Base-by-base conservation (phyloP, 2,888 invertebrate genomes). In the Monopis laevigella region DNA sequence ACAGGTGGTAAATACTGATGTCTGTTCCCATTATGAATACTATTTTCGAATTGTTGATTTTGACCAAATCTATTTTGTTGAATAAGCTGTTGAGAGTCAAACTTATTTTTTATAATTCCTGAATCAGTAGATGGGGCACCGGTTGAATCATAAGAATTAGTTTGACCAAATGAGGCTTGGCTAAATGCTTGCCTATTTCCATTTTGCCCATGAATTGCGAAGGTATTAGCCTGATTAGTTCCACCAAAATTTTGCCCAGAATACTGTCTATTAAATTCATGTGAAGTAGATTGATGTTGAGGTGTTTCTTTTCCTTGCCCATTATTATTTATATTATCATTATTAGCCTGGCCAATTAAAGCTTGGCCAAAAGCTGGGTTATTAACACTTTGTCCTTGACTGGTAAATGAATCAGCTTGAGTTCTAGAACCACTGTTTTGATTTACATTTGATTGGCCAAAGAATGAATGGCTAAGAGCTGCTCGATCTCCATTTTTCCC, bases 1-100 rank as follows among this genome's bases (percentile, higher is more conserved):
- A 47, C 36, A 13, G 63, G 63, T 19, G 62, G 58, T 27, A 58
- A 50, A 34, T 62, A 60, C 35, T 62, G 59, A 43, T 56, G 60
- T 4, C 6, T 7, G 11, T 32, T 11, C 6, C 5, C 12, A 11
- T 17, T 17, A 17, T 32, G 32, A n/a, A n/a, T n/a, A 17, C 32
- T 21, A 44, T 44, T 48, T 39, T 41, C 47, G 3, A 48, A 38
- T n/a, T 10, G 16, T 8, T 32, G 32, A 17, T 16, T 32, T n/a
- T n/a, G n/a, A 10, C 32, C 32, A 32, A 32, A 17, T 32, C 32
- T 16, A 32, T 10, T 32, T 32, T 32, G 32, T 17, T 32, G 32
- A 17, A 3, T 14, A 17, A 32, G 17, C n/a, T n/a, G n/a, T 17
- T 32, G 32, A 17, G 32, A 32, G 3, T 2, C 17, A 17, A 32